Base-by-base conservation (phyloP, 1,140 invertebrate species). In the Ladona fulva region DNA sequence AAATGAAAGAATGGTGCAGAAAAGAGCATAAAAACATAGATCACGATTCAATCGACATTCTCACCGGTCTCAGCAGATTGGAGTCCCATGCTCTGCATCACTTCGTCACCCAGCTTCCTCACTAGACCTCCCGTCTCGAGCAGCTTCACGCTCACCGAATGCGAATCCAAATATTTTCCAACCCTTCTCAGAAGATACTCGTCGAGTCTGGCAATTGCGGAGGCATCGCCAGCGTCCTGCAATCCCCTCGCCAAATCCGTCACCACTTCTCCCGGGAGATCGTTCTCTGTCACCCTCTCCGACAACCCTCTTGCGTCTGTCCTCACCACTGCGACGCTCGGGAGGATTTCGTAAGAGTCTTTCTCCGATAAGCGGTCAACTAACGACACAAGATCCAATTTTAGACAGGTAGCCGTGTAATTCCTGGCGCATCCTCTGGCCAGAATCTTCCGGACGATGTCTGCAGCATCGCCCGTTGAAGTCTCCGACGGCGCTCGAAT, bases 311-410 rank as follows among this genome's bases (percentile, higher is more conserved):
- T 3, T 6, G 24, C 74, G 5, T 75, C 24, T 10, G 24, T 25
- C 78, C 90, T 91, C 19, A 93, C 88, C 24, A 94, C 88, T 76
- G 88, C 91, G 0, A 94, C 86, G 74, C 92, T 92, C 0, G 92
- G 92, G 10, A 93, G 80, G 0, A 94, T 86, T 77, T 90, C 87
- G 24, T 78, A 78, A n/a, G 74, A 29, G 42, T 90, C 87, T 74
- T 89, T 89, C 75, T 89, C 87, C 29, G 89, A 91, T 5, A 94
- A 82, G 80, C 89, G 90, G 80, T 94, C 92, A 37, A 94, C 86
- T 81, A 93, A 89, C 0, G 91, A 90, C 14, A 93, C 90, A n/a
- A 94, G 89, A 84, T 94, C 92, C 75, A 95, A 85, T 83, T 94
- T 94, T 16, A 94, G 84, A 81, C 93, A 95, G 37, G 91, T 92